These are phyloP conservation scores for Murina feae DNA, from an alignment of 2,113 vertebrate species.

Conservation along the genomic window DNA sequence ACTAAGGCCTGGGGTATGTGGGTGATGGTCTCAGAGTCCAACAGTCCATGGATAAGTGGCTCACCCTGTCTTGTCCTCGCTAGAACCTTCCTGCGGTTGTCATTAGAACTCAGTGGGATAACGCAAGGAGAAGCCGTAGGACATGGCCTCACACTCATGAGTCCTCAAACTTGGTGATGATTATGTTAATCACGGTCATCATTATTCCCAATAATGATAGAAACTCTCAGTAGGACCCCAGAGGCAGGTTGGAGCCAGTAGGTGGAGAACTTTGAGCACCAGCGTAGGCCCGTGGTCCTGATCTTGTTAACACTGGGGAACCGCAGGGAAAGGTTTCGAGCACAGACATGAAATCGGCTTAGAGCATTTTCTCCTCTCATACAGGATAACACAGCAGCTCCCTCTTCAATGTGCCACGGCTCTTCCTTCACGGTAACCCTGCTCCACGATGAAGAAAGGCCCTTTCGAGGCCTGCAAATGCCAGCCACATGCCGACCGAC, in stretches of 20 bases:
- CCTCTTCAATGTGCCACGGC: not conserved
- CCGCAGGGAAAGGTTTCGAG: not conserved
- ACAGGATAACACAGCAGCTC: not conserved
- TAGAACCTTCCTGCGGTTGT: not conserved
- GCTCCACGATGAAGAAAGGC: not conserved
- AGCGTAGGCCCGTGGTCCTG: rapidly evolving
- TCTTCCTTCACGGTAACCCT: not conserved
- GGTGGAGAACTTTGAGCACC: rapidly evolving
- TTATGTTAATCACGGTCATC: not conserved
- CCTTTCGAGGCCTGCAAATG: not conserved
- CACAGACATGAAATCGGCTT: not conserved
- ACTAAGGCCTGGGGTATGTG: rapidly evolving
- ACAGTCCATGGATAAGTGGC: rapidly evolving
- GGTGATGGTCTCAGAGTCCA: not conserved
- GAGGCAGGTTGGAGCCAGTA: too few relatives aligned
- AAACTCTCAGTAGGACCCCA: not conserved
- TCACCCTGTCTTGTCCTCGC: not conserved
- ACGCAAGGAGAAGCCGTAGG: not conserved
- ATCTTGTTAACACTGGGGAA: rapidly evolving
- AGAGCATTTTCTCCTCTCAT: not conserved
- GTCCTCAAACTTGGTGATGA: not conserved
- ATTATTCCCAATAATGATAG: not conserved
- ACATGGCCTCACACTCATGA: rapidly evolving
- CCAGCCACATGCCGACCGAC: rapidly evolving
- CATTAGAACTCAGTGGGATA: not conserved